Percentiles rank a stretch among this genome's conserved stretches.
Conservation (phyloP, 2,797 vertebrate species). For the Malurus splendens region DNA sequence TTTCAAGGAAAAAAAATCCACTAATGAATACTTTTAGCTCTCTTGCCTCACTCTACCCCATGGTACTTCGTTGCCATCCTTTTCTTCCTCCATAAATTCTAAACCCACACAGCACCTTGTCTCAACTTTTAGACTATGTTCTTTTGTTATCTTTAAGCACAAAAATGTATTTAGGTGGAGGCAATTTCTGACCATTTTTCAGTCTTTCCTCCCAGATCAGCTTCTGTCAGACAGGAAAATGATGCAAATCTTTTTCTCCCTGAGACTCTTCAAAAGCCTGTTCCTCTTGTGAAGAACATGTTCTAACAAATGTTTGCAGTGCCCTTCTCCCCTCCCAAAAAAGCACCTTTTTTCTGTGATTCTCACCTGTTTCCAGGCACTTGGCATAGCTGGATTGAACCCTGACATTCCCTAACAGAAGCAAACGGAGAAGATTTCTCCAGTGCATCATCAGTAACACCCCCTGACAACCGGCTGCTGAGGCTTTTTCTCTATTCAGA, state of each 20-base stretch:
- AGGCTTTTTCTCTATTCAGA: neutral
- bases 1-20: neutral
- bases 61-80: neutral
- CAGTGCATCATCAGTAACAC: neutral
- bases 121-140: neutral
- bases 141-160: neutral
- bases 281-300: neutral
- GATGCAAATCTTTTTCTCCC: neutral
- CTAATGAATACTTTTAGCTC: neutral
- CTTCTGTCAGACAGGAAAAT: neutral
- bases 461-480: neutral
- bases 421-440: neutral
- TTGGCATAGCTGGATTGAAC: neutral
- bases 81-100: neutral
- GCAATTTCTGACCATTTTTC: neutral
- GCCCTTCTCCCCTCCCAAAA: neutral
- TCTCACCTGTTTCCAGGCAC: neutral
- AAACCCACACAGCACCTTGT: neutral
- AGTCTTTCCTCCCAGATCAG: neutral
- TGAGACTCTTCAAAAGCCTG: neutral
- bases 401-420: neutral
- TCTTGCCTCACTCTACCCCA: neutral
- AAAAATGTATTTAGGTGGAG: neutral
- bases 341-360: neutral
- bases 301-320: neutral